phyloP scores from a whole-genome alignment of 2,797 vertebrate genomes.

The Micropoecilia bifurca region DNA sequence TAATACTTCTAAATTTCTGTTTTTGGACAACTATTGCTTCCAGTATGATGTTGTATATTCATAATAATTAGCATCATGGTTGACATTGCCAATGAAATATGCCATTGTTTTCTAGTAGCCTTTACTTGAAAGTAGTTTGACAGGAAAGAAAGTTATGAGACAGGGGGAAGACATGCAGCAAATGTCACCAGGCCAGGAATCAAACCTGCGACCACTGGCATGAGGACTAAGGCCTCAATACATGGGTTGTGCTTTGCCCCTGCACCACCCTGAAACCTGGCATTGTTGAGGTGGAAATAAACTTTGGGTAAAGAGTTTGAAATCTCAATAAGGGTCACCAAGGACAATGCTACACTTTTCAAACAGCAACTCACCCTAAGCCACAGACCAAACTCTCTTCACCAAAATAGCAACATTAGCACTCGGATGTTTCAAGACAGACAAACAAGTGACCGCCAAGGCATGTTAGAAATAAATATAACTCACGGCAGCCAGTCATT shows the following conservation, averaged over 20 bases:
- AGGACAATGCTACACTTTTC: conserved; percentile 24
- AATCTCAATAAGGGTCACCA: neutral
- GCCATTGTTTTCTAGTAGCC: neutral
- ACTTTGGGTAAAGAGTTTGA: neutral
- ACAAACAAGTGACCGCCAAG: conserved; percentile 50
- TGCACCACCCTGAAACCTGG: too few species aligned
- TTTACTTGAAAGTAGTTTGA: too few species aligned
- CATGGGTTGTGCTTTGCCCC: too few species aligned
- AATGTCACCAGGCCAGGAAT: too few species aligned
- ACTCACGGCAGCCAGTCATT: conserved; percentile 47
- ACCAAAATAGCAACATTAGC: conserved; percentile 53
- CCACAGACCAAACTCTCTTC: conserved; percentile 42
- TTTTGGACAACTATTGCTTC: neutral
- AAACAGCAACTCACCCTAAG: conserved; percentile 26
- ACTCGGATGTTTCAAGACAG: conserved; percentile 56
- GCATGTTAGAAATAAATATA: conserved; percentile 51
- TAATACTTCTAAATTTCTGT: neutral
- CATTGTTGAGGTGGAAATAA: neutral
- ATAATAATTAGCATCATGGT: neutral
- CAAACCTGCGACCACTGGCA: too few species aligned
- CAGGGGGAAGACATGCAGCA: too few species aligned
- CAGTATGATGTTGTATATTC: neutral
- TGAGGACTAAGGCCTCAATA: too few species aligned
- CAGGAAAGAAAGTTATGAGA: too few species aligned
- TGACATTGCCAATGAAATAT: neutral